Evolutionary conservation across 2,113 vertebrate species (phyloP).

Genomic region (Phaethon lepturus): DNA sequence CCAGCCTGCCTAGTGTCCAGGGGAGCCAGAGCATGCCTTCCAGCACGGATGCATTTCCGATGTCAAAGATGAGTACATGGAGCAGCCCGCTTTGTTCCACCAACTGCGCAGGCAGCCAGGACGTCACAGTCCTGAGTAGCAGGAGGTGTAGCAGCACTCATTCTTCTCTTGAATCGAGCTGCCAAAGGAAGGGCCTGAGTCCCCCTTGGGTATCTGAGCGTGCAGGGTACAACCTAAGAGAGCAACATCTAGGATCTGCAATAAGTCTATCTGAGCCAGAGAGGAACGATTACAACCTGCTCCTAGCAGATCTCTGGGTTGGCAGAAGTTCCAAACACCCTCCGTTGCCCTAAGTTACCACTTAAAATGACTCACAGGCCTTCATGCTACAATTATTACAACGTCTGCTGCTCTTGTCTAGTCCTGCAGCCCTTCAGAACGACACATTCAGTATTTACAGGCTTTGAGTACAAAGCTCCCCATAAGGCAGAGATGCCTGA

Average conservation of each 20-base stretch:
- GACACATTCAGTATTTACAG: background rate
- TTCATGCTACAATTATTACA: background rate
- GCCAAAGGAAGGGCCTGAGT: background rate
- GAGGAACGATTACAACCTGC: background rate
- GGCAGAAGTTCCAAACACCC: background rate
- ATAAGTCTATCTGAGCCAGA: background rate
- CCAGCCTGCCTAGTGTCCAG: background rate
- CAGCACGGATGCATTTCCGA: background rate
- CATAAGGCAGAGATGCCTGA: background rate
- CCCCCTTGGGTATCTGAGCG: background rate
- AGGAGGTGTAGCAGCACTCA: background rate
- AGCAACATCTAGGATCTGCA: background rate
- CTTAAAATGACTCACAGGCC: background rate
- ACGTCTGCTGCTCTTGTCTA: background rate
- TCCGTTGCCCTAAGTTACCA: background rate
- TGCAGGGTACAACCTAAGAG: background rate
- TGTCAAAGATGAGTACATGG: fast-evolving
- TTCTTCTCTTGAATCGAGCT: background rate
- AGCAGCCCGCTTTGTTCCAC: background rate
- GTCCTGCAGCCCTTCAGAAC: background rate
- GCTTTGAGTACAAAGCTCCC: background rate
- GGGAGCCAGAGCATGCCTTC: background rate
- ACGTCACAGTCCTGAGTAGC: background rate
- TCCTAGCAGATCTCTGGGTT: background rate
- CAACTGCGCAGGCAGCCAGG: background rate